Conservation (phyloP, 2,888 invertebrate genomes). For the Xylophagus ater region DNA sequence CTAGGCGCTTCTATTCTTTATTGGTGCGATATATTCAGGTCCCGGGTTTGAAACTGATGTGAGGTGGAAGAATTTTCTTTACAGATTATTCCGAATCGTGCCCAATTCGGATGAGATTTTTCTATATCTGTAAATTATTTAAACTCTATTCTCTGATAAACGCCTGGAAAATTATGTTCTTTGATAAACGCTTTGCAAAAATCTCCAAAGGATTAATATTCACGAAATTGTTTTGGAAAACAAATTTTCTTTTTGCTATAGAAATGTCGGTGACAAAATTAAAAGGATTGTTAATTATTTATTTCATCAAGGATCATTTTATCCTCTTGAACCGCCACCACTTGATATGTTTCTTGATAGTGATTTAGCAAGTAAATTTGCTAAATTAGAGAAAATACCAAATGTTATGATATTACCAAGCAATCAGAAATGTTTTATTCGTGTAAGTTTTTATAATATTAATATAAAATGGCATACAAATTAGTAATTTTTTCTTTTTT, state of each 20-base stretch:
- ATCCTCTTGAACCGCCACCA: conserved; percentile 68
- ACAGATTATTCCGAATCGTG: too few species aligned
- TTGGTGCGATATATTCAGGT: too few species aligned
- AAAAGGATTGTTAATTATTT: conserved; percentile 64
- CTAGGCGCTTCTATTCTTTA: too few species aligned
- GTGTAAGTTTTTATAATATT: conserved; percentile 42
- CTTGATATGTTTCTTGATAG: conserved; percentile 57
- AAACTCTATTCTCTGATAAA: too few species aligned
- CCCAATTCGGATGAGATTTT: too few species aligned
- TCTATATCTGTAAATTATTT: too few species aligned
- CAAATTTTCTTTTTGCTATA: too few species aligned
- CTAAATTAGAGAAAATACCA: conserved; percentile 60
- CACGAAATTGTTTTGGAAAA: too few species aligned
- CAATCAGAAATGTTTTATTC: conserved; percentile 69
- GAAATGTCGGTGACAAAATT: conserved; percentile 53
- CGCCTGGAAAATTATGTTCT: too few species aligned
- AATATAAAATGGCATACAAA: not conserved
- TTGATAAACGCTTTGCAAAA: not conserved
- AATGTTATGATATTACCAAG: conserved; percentile 78
- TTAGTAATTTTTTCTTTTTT: conserved; percentile 3
- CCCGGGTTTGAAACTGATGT: too few species aligned
- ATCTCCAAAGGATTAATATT: not conserved
- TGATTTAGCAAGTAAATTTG: conserved; percentile 57
- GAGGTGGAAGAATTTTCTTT: too few species aligned
- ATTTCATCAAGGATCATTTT: conserved; percentile 65